phyloP scores from a whole-genome alignment of 2,797 vertebrate genomes.

The Premnoplex brunnescens region DNA sequence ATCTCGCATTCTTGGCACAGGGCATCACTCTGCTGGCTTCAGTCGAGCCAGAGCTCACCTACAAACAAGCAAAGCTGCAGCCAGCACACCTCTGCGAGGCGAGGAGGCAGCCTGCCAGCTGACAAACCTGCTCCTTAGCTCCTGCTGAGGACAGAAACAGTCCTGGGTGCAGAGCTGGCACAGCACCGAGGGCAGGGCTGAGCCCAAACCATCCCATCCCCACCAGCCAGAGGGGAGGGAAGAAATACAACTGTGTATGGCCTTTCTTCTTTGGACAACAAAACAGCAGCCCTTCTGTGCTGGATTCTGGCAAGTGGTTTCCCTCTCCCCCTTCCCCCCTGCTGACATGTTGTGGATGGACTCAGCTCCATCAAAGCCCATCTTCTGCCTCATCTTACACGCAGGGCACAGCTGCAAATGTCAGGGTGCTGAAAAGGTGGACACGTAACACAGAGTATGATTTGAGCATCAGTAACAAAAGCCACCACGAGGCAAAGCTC shows the following conservation, averaged over 20 bases:
- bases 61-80: not conserved
- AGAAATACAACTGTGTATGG: rapidly evolving
- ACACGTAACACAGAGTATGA: rapidly evolving
- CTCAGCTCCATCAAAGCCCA: not conserved
- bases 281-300: rapidly evolving
- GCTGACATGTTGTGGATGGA: rapidly evolving
- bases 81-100: not conserved
- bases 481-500: not conserved
- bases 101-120: not conserved
- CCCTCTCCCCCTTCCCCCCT: not conserved
- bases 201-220: not conserved
- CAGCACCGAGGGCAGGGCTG: not conserved
- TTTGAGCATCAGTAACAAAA: not conserved
- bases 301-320: not conserved
- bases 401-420: not conserved
- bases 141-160: not conserved
- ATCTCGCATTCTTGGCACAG: not conserved
- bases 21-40: not conserved
- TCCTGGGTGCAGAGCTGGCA: not conserved
- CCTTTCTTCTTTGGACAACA: not conserved
- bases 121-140: not conserved
- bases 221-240: not conserved
- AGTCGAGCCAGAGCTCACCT: not conserved
- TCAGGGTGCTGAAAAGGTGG: not conserved
- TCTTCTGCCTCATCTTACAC: not conserved